phyloP scores from a whole-genome alignment of 2,888 invertebrate species.

The Pollenia labialis region DNA sequence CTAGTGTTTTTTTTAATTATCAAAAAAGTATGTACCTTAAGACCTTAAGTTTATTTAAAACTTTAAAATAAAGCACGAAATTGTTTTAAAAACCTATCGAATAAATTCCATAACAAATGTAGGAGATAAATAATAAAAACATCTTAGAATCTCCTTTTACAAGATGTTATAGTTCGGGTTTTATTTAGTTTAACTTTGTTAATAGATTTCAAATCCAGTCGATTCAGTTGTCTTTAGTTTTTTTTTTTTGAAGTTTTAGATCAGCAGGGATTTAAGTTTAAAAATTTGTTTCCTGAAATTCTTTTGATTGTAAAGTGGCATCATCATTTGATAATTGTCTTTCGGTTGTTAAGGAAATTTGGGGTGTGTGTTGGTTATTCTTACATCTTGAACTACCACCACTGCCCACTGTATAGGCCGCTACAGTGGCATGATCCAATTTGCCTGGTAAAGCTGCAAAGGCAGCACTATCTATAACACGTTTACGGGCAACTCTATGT shows the following conservation, averaged over 20 bases:
- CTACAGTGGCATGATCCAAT: constrained; percentile 93
- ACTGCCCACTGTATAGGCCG: constrained; percentile 90
- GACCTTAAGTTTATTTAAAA: constrained; percentile 13
- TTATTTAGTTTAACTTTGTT: constrained; percentile 1
- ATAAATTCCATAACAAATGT: background rate
- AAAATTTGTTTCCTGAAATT: constrained; percentile 83
- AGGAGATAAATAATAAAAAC: constrained; percentile 3
- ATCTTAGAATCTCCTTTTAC: no score
- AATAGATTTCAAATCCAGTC: constrained; percentile 52
- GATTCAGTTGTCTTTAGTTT: constrained; percentile 17
- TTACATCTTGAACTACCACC: constrained; percentile 45
- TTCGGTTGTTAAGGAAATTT: constrained; percentile 58
- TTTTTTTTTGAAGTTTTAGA: background rate
- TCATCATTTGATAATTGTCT: constrained; percentile 62
- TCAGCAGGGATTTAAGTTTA: constrained; percentile 71
- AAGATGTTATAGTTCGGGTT: background rate
- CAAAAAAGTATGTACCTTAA: constrained; percentile 22
- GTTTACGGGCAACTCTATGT: constrained; percentile 88
- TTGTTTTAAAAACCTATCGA: constrained; percentile 35
- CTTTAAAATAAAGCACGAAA: constrained; percentile 51
- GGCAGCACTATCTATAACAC: constrained; percentile 89
- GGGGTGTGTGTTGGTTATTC: constrained; percentile 31
- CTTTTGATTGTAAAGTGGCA: constrained; percentile 80
- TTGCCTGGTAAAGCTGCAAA: constrained; percentile 91
- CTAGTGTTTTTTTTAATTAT: background rate